Evolutionary conservation across 2,888 invertebrate genomes (phyloP), one percentile per base, ranked within the genome.

Genomic region (Tillus elongatus): DNA sequence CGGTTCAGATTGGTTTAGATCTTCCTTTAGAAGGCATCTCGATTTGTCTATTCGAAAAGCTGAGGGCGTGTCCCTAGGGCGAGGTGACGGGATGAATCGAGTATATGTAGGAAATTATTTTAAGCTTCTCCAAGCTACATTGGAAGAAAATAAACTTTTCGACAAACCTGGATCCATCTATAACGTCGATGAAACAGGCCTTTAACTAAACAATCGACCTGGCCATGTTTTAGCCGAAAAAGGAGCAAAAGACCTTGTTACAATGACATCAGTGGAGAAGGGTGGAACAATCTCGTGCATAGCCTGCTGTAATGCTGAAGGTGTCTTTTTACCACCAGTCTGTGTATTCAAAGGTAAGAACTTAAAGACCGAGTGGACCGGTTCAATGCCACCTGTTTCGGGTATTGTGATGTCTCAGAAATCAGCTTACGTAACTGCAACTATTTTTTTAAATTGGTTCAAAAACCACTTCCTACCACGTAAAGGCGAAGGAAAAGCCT

Each of bases 341-440:
- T 19, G 24, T 19, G 24, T 19, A 19, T 19, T 19, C n/a, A 19
- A 19, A 19, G 24, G 24, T n/a, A 2, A 12, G 13, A 30, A 11
- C 13, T 2, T 2, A 19, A 19, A 45, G 28, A 15, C 41, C 3
- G 47, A 55, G 36, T 49, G 46, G 27, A 31, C 33, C 14, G 49
- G 49, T 34, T 30, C 31, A 34, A 36, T 40, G 31, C 34, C 30
- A n/a, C 45, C 44, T 13, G 50, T 43, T 13, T 44, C 51, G 12
- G 31, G 39, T 27, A 38, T 56, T 30, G 45, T 45, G 16, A 46
- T 54, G 45, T 45, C 49, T 10, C 44, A 53, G 31, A 53, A 56
- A 39, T 52, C 53, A 12, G 45, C 47, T 9, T 54, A n/a, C 24
- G 40, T 52, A n/a, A 19, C 24, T 19, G 2, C 2, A 30, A 30